Conservation (phyloP, 2,888 invertebrate species). For the Nipponacmea schrenckii region DNA sequence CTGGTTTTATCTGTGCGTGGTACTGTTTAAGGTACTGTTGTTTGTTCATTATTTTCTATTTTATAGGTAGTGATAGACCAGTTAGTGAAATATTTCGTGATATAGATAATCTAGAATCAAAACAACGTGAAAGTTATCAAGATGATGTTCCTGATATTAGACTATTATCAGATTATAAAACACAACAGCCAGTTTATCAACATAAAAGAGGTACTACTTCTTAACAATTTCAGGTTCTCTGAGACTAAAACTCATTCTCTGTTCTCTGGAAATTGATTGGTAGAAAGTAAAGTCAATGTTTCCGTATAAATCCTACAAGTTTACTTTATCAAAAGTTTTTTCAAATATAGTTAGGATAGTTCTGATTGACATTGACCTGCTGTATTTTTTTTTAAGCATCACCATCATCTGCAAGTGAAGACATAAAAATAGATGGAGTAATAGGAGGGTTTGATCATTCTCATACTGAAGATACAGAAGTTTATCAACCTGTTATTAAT, state of each 20-base stretch:
- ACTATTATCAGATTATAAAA: constrained; percentile 33
- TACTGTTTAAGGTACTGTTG: too few relatives aligned
- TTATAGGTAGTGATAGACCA: constrained; percentile 47
- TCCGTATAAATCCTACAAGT: too few relatives aligned
- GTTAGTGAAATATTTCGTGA: constrained; percentile 57
- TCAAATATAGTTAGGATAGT: too few relatives aligned
- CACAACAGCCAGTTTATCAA: not conserved
- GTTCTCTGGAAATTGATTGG: too few relatives aligned
- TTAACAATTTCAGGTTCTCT: too few relatives aligned
- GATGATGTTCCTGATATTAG: constrained; percentile 26
- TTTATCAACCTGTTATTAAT: constrained; percentile 51
- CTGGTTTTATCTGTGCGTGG: too few relatives aligned
- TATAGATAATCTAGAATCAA: constrained; percentile 50
- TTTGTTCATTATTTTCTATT: too few relatives aligned
- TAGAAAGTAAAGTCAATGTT: too few relatives aligned
- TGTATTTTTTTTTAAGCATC: not conserved
- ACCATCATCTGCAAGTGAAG: not conserved
- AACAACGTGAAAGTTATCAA: constrained; percentile 30
- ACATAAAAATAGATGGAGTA: not conserved
- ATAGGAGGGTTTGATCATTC: constrained; percentile 50
- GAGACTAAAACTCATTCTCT: too few relatives aligned
- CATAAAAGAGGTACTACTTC: not conserved
- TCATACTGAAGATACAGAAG: constrained; percentile 55
- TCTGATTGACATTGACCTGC: too few relatives aligned
- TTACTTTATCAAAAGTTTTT: too few relatives aligned